Evolutionary conservation across 2,113 vertebrate species (phyloP).

Genomic region (Hydrolagus affinis): DNA sequence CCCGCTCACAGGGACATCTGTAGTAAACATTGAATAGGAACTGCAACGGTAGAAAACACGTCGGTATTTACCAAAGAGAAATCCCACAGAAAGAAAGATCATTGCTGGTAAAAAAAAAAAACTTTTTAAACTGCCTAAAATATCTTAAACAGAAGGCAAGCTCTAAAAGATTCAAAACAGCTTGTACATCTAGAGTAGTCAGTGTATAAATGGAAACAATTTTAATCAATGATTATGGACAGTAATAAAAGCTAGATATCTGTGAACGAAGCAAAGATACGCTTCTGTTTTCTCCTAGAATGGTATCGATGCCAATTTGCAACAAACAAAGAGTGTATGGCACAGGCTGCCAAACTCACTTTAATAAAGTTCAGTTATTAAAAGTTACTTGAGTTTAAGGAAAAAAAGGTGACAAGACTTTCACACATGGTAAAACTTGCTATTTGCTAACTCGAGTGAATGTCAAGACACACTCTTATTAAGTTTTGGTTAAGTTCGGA

Average conservation of each 20-base stretch:
- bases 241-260: background rate
- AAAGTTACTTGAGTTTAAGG: too few relatives aligned
- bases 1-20: conserved; percentile 62
- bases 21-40: conserved; percentile 57
- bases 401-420: too few relatives aligned
- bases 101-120: background rate
- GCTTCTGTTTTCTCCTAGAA: background rate
- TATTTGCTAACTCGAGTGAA: too few relatives aligned
- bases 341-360: background rate
- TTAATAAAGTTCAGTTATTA: background rate
- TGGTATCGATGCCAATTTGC: background rate
- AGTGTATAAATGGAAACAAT: too few relatives aligned
- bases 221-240: background rate
- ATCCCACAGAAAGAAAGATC: background rate
- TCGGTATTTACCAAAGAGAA: background rate
- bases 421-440: too few relatives aligned
- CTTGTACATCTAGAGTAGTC: too few relatives aligned
- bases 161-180: too few relatives aligned
- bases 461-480: too few relatives aligned
- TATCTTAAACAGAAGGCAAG: background rate
- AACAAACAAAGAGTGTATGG: background rate
- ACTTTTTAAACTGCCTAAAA: too few relatives aligned
- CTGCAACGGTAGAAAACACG: conserved; percentile 42
- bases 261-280: background rate
- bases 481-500: too few relatives aligned